Conservation (phyloP, 2,797 vertebrate genomes). For the Cottoperca gobio region DNA sequence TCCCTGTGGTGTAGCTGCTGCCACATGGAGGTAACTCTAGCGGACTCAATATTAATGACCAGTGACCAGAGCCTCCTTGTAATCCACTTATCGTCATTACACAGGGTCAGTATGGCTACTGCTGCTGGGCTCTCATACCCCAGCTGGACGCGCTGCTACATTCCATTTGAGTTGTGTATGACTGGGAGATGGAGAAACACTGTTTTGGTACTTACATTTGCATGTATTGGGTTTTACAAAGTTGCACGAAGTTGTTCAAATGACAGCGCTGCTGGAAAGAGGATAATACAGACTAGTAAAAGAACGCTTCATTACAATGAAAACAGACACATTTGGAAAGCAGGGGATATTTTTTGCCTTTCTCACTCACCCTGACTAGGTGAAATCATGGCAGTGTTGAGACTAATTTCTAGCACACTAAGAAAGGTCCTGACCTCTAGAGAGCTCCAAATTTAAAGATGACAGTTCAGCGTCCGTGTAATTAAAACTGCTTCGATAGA, state of each 20-base stretch:
- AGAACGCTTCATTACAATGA: constrained; percentile 26
- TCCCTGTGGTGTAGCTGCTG: constrained; percentile 62
- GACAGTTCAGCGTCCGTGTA: constrained; percentile 59
- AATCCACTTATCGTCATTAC: constrained; percentile 78
- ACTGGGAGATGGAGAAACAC: constrained; percentile 56
- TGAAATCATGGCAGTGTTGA: constrained; percentile 42
- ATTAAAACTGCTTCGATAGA: constrained; percentile 69
- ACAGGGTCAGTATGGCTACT: constrained; percentile 65
- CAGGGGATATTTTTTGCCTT: constrained; percentile 25
- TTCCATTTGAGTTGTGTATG: constrained; percentile 62
- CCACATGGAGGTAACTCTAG: constrained; percentile 69
- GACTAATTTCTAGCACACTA: constrained; percentile 49
- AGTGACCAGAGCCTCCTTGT: constrained; percentile 73
- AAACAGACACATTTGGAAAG: constrained; percentile 45
- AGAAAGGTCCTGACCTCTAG: constrained; percentile 54
- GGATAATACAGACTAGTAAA: constrained; percentile 33
- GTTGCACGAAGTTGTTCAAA: constrained; percentile 34
- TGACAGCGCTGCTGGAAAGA: constrained; percentile 44
- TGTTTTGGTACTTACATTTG: constrained; percentile 67
- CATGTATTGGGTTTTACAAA: constrained; percentile 58
- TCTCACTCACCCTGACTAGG: constrained; percentile 4
- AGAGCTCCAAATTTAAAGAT: constrained; percentile 55
- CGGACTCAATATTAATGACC: constrained; percentile 68
- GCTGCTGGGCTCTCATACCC: constrained; percentile 65
- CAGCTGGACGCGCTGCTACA: constrained; percentile 64